phyloP scores from a whole-genome alignment of 2,888 invertebrate genomes.

The Spilosoma lubricipeda region DNA sequence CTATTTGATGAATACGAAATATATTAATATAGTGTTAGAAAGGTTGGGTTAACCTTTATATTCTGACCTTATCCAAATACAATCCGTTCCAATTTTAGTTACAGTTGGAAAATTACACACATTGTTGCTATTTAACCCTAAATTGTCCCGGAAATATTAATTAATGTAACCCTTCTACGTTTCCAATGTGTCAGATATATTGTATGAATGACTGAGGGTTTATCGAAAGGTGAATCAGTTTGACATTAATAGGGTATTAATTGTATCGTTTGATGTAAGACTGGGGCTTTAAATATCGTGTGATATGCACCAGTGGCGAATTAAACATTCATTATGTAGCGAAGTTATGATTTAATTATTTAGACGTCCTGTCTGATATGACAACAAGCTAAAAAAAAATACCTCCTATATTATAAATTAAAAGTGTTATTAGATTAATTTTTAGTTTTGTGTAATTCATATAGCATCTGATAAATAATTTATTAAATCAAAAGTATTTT shows the following conservation, averaged over 20 bases:
- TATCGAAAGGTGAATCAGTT: constrained; percentile 5
- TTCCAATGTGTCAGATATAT: constrained; percentile 17
- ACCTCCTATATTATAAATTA: neutral
- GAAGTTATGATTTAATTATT: neutral
- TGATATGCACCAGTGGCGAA: neutral
- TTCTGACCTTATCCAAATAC: neutral
- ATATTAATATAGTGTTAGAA: neutral
- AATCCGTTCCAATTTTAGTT: constrained; percentile 12
- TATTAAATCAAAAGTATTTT: no score
- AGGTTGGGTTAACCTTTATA: neutral
- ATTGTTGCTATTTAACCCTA: constrained; percentile 12
- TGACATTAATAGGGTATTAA: constrained; percentile 7
- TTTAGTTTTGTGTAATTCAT: neutral
- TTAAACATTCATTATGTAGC: neutral
- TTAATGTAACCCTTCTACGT: constrained; percentile 15
- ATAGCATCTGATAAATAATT: no score
- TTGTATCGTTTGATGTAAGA: constrained; percentile 4
- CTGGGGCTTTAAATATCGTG: neutral
- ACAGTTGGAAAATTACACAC: constrained; percentile 13
- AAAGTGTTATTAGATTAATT: neutral
- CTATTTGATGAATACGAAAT: neutral
- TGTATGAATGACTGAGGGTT: constrained; percentile 11
- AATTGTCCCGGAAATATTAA: constrained; percentile 19
- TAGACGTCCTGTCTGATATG: neutral
- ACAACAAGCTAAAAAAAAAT: no score